A percentile compares a stretch with the other conserved stretches of the same genome.
Evolutionary conservation across 2,113 vertebrate species (phyloP).

Genomic region (Apodemus sylvaticus): DNA sequence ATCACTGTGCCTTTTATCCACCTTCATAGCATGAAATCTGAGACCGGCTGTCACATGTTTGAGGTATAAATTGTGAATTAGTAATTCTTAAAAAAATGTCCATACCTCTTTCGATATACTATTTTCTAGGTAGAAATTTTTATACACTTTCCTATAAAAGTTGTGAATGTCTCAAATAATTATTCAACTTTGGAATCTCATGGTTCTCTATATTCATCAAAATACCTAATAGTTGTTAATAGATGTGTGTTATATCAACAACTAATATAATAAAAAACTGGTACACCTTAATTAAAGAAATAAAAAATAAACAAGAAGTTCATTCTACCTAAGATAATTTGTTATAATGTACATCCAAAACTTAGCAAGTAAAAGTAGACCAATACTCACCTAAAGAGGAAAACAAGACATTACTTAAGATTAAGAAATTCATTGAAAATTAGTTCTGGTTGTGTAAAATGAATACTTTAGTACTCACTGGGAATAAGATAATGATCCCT

Average conservation of each 20-base stretch:
- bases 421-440: not conserved
- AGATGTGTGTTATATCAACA: not conserved
- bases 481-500: conserved; percentile 30
- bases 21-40: no score
- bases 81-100: no score
- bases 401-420: not conserved
- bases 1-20: no score
- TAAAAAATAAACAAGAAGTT: not conserved
- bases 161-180: not conserved
- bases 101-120: not conserved
- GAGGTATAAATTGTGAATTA: no score
- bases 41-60: no score
- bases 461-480: not conserved
- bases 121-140: not conserved
- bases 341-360: not conserved
- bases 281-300: not conserved
- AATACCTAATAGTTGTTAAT: not conserved
- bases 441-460: not conserved
- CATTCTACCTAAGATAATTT: not conserved
- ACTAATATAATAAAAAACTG: not conserved
- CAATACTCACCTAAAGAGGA: not conserved
- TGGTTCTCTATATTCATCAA: not conserved
- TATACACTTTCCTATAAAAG: not conserved
- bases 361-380: not conserved
- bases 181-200: not conserved